Base-by-base conservation (phyloP, 2,888 invertebrate genomes). In the Disparrhopalites patrizii region DNA sequence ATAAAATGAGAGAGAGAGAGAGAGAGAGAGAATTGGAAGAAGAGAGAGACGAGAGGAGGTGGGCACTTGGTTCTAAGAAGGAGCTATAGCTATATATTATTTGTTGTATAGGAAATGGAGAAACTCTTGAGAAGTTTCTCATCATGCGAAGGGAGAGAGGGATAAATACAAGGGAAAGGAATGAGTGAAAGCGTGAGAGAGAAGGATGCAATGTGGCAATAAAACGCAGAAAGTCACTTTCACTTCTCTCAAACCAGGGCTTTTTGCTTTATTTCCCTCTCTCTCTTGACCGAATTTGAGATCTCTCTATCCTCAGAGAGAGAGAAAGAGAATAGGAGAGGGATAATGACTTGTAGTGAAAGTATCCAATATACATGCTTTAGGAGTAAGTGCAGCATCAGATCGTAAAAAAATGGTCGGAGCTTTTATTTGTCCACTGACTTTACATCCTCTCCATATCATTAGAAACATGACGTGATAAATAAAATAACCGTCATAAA, bases 401-500 rank as follows among this genome's bases (percentile, higher is more conserved):
- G n/a, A n/a, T 61, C 50, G 36, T 61, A 61, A 61, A 61, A 61
- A 25, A n/a, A n/a, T 2, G 36, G 51, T 61, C 61, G 51, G 36
- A 27, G 27, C 51, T 61, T 61, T 61, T 61, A 61, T 61, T 61
- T 61, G 61, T 61, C 61, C 36, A 61, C 23, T 61, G 61, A 61
- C 61, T 61, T 61, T 51, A 61, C 61, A 60, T 60, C 50, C 50
- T 50, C n/a, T n/a, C 23, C 25, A 23, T 60, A 60, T 60, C 47
- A 60, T 60, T 60, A 60, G 28, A 43, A 51, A 43, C 50, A 61
- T 61, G 61, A 51, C 51, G 61, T 61, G 61, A 61, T 61, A 61
- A 61, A 61, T 61, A 61, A 61, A 61, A 61, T 61, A 51, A 10
- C 60, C 61, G 25, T 47, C 61, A 61, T 61, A 61, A 61, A 61